These are phyloP conservation scores for Xenops minutus DNA, from an alignment of 2,797 vertebrate species.

Conservation along the genomic window DNA sequence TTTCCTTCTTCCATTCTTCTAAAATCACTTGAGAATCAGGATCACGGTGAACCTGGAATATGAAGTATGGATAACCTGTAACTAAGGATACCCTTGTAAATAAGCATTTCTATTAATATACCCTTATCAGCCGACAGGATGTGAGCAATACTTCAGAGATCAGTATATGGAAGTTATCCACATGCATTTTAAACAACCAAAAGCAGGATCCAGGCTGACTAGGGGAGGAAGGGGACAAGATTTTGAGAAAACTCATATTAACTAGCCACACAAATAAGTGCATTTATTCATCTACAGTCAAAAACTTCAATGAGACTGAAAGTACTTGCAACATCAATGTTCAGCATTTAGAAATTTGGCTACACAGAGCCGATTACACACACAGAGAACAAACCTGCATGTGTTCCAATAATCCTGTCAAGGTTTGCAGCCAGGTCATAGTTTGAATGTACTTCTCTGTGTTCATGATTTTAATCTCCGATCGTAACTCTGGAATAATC, in stretches of 20 bases:
- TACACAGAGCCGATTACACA: not conserved
- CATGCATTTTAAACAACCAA: not conserved
- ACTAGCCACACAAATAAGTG: not conserved
- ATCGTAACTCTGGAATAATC: slow-evolving; percentile 94
- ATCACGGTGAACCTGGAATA: slow-evolving; percentile 87
- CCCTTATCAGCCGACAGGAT: not conserved
- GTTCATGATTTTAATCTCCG: slow-evolving; percentile 98
- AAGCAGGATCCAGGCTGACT: not conserved
- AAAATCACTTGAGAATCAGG: slow-evolving; percentile 87
- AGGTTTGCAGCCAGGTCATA: slow-evolving; percentile 92
- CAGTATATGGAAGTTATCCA: not conserved
- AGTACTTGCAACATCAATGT: not conserved
- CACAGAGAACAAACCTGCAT: slow-evolving; percentile 88
- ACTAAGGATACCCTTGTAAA: not conserved
- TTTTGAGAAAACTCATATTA: not conserved
- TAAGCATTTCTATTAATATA: not conserved
- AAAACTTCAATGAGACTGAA: not conserved
- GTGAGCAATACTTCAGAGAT: not conserved
- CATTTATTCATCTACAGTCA: not conserved
- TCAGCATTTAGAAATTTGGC: not conserved
- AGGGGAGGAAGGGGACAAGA: not conserved
- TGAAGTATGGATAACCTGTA: not conserved
- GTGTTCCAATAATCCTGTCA: slow-evolving; percentile 92
- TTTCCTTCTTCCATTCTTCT: slow-evolving; percentile 91
- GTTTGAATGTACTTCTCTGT: slow-evolving; percentile 89